Evolutionary conservation across 2,113 vertebrate genomes (phyloP).

Genomic region (Arvicanthis niloticus): DNA sequence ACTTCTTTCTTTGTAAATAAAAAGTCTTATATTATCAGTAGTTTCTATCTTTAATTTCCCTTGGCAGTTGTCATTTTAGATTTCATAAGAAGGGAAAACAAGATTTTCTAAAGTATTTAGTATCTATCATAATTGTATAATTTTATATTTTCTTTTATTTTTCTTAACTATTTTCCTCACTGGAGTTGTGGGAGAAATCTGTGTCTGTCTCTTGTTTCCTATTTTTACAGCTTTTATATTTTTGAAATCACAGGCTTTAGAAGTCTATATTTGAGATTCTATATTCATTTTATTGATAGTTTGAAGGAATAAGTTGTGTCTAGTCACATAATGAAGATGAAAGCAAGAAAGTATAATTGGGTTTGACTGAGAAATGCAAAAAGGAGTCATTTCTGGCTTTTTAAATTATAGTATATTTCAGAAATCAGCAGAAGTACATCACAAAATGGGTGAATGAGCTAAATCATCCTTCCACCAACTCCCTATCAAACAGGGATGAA

Average conservation of each 20-base stretch:
- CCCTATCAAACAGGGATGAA: neutral
- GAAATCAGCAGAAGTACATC: slow-evolving; percentile 32
- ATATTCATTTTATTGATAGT: neutral
- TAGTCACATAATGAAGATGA: neutral
- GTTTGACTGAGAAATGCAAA: slow-evolving; percentile 2
- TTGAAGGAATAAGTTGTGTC: neutral
- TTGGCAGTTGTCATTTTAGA: slow-evolving; percentile 30
- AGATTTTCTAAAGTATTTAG: neutral
- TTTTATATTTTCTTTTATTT: slow-evolving; percentile 14
- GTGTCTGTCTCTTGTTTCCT: neutral
- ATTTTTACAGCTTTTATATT: neutral
- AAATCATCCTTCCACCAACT: neutral
- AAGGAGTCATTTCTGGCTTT: neutral
- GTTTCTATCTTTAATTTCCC: neutral
- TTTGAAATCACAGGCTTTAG: neutral
- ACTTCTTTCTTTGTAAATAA: neutral
- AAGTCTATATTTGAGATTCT: neutral
- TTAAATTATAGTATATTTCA: slow-evolving; percentile 25
- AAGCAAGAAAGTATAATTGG: slow-evolving; percentile 30
- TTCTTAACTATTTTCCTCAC: neutral
- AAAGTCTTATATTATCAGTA: neutral
- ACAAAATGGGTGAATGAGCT: neutral
- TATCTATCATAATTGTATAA: slow-evolving; percentile 4
- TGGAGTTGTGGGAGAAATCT: neutral
- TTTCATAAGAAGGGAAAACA: slow-evolving; percentile 30